A percentile compares a stretch with the other conserved stretches of the same genome.
Evolutionary conservation across 2,113 vertebrate genomes (phyloP).

Genomic region (Zosterops pallidus): DNA sequence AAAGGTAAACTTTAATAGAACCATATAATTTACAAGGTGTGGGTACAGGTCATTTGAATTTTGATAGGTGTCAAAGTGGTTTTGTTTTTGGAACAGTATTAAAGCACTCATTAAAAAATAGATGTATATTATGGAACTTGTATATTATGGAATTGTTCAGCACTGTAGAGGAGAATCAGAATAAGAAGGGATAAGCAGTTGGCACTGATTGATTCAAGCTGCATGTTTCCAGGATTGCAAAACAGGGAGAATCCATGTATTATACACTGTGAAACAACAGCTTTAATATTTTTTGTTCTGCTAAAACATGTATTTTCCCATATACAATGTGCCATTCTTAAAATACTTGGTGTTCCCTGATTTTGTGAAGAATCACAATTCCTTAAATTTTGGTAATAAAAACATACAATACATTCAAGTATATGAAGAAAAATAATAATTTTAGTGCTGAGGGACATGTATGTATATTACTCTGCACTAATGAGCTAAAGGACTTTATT

Average conservation of each 20-base stretch:
- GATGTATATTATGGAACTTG: background rate
- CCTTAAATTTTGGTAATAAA: background rate
- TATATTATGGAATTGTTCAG: background rate
- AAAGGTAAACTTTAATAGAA: background rate
- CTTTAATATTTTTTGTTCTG: background rate
- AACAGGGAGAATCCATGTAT: background rate
- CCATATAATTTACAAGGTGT: background rate
- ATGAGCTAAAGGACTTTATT: background rate
- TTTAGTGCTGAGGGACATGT: accelerated
- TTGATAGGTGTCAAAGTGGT: background rate
- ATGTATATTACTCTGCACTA: background rate
- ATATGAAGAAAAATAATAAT: background rate
- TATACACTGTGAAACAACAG: background rate
- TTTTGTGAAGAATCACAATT: background rate
- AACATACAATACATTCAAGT: background rate
- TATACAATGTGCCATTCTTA: background rate
- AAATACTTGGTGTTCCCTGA: background rate
- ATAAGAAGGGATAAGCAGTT: background rate
- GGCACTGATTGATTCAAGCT: background rate
- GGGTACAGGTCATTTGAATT: background rate
- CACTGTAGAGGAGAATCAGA: background rate
- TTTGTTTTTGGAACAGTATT: background rate
- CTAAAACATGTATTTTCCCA: background rate
- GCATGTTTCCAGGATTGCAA: background rate
- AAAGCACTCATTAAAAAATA: background rate